phyloP scores from a whole-genome alignment of 2,113 vertebrate species.

The Chloropsis hardwickii region DNA sequence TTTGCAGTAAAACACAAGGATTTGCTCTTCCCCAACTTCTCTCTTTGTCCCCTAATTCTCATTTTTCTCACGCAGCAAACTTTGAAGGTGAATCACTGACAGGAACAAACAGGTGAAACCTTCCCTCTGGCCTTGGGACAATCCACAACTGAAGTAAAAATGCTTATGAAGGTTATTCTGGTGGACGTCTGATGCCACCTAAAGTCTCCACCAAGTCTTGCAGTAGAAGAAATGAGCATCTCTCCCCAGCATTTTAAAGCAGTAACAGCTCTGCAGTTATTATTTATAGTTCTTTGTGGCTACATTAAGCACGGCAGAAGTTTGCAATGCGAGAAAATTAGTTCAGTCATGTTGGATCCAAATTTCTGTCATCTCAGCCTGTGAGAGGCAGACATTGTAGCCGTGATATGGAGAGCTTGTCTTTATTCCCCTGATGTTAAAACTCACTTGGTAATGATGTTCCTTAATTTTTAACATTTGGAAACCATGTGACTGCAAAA shows the following conservation, averaged over 20 bases:
- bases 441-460: not conserved
- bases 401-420: not conserved
- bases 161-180: not conserved
- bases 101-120: not conserved
- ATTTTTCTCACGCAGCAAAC: not conserved
- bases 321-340: not conserved
- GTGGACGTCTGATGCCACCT: conserved; percentile 57
- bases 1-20: not conserved
- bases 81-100: not conserved
- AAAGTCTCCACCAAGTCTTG: conserved; percentile 30
- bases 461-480: not conserved
- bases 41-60: not conserved
- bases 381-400: fast-evolving
- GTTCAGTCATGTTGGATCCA: not conserved
- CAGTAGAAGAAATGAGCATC: not conserved
- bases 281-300: not conserved
- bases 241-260: not conserved
- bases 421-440: not conserved
- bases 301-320: not conserved
- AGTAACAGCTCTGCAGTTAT: not conserved
- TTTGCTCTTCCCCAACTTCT: not conserved
- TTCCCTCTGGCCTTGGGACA: not conserved
- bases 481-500: not conserved
- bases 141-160: not conserved
- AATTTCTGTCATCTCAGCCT: not conserved